These are phyloP conservation scores for Ophonus ardosiacus DNA, from an alignment of 2,888 invertebrate genomes.

Conservation along the genomic window DNA sequence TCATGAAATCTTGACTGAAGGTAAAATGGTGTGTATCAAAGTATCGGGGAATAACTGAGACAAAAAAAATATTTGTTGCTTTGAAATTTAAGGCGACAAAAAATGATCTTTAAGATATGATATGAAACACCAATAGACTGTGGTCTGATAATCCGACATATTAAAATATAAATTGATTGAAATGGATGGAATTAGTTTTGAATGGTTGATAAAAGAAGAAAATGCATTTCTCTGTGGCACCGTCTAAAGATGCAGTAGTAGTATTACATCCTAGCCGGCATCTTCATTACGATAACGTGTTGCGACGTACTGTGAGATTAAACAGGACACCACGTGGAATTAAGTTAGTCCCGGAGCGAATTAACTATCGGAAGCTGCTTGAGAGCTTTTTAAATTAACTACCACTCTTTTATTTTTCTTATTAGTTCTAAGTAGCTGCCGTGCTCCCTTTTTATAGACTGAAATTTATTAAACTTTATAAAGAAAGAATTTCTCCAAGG, in stretches of 20 bases:
- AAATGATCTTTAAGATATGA: too few species aligned
- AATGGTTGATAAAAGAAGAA: too few species aligned
- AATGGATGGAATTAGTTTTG: too few species aligned
- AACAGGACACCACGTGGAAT: constrained; percentile 48
- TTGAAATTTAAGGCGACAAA: too few species aligned
- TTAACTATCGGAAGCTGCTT: constrained; percentile 37
- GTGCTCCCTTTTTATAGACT: constrained; percentile 12
- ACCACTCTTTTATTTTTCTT: constrained; percentile 37
- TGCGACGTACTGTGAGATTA: constrained; percentile 45
- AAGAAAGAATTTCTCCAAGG: constrained; percentile 26
- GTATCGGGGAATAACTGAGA: too few species aligned
- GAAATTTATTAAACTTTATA: constrained; percentile 35
- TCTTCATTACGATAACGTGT: constrained; percentile 43
- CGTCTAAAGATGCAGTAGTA: neutral
- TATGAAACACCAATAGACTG: too few species aligned
- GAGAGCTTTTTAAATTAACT: constrained; percentile 44
- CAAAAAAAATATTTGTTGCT: too few species aligned
- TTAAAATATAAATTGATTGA: too few species aligned
- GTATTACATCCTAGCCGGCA: neutral
- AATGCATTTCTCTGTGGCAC: too few species aligned
- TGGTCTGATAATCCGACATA: too few species aligned
- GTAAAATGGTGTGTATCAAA: too few species aligned
- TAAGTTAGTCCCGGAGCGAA: constrained; percentile 35
- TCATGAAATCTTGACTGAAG: too few species aligned
- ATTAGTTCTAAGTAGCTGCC: constrained; percentile 34